Percentiles rank a stretch among this genome's conserved stretches.
These are phyloP conservation scores for Lathamus discolor DNA, from an alignment of 2,113 vertebrate species.

Conservation along the genomic window DNA sequence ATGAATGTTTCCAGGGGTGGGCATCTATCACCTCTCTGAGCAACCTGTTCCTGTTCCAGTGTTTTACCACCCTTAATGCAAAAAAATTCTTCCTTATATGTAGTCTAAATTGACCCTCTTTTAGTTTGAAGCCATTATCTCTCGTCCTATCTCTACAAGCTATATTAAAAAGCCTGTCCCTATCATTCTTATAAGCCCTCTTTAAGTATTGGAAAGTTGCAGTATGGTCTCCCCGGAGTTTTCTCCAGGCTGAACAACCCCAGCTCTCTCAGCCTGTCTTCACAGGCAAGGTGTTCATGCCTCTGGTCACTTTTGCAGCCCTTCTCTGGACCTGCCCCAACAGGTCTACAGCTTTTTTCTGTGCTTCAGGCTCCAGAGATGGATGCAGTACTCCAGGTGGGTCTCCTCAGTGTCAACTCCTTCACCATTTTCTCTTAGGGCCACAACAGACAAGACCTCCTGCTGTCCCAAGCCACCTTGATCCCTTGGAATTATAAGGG, in stretches of 20 bases:
- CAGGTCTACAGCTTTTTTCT: not conserved
- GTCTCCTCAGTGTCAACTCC: not conserved
- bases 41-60: not conserved
- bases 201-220: not conserved
- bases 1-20: not conserved
- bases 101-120: not conserved
- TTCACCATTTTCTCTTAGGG: not conserved
- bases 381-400: not conserved
- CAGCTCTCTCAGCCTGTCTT: not conserved
- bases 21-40: not conserved
- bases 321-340: not conserved
- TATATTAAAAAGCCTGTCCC: not conserved
- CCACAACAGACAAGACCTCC: not conserved
- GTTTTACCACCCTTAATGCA: not conserved
- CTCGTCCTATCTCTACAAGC: not conserved
- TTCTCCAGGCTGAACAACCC: not conserved
- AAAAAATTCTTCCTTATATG: not conserved
- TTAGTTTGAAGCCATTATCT: not conserved
- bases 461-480: not conserved
- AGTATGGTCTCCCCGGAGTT: not conserved
- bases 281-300: not conserved
- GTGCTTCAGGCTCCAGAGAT: not conserved
- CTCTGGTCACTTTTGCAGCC: not conserved
- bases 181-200: not conserved
- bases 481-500: not conserved